Conservation (phyloP, 2,888 invertebrate genomes). For the Pammene aurita region DNA sequence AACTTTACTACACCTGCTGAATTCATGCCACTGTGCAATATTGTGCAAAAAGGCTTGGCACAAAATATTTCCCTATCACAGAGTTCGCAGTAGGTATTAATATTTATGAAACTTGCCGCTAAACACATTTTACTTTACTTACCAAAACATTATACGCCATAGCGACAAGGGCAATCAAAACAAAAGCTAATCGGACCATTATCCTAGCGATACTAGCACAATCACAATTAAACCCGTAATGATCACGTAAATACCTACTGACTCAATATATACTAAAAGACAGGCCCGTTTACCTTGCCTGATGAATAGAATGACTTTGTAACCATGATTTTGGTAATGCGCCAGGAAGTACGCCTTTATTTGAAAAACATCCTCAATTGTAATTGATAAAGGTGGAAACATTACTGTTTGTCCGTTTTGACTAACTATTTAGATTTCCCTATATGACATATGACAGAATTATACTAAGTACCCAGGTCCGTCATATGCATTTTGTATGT, state of each 20-base stretch:
- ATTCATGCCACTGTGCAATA: too few relatives aligned
- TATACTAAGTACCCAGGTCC: background rate
- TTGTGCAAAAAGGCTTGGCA: too few relatives aligned
- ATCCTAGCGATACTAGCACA: conserved; percentile 8
- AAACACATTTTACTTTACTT: conserved; percentile 33
- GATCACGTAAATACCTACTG: conserved; percentile 23
- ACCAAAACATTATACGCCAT: conserved; percentile 41
- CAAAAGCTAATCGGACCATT: conserved; percentile 33
- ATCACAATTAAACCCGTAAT: conserved; percentile 21
- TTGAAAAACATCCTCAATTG: conserved; percentile 28
- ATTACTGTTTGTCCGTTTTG: conserved; percentile 18
- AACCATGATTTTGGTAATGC: conserved; percentile 27
- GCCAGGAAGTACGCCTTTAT: conserved; percentile 36
- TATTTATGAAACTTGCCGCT: too few relatives aligned
- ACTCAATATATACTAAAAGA: conserved; percentile 33
- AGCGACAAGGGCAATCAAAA: conserved; percentile 30
- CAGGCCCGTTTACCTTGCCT: conserved; percentile 35
- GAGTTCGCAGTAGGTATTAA: too few relatives aligned
- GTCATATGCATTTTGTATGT: background rate
- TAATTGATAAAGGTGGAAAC: background rate
- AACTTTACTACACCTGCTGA: too few relatives aligned
- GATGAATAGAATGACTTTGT: conserved; percentile 36
- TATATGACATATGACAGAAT: background rate
- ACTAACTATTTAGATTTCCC: background rate
- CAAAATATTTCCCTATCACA: too few relatives aligned